Evolutionary conservation across 2,888 invertebrate genomes (phyloP), one percentile per base, ranked within the genome.

Genomic region (Horisme vitalbata): DNA sequence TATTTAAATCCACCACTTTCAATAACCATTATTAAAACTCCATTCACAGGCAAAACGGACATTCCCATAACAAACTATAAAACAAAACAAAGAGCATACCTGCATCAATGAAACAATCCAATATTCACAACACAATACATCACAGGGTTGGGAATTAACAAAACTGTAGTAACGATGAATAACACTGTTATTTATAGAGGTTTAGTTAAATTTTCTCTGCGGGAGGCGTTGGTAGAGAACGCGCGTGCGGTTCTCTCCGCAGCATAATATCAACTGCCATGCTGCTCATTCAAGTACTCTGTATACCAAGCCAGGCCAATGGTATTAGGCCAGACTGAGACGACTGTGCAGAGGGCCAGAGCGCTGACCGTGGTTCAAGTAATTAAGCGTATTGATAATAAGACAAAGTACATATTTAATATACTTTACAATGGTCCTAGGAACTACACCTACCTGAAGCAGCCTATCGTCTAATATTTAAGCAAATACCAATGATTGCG

Each of bases 171-270:
- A 27, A 12, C 14, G 43, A 50, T 71, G 68, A 72, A 65, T 64
- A 72, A 67, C 68, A 61, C 51, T 47, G 62, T 63, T 77, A 75
- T 73, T 65, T 71, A 62, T 75, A 74, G 71, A 56, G 41, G 44
- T 60, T 63, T 65, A 62, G 47, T 59, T 65, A 57, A 46, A 65
- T 61, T 64, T 55, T 62, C 79, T 72, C 61, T 60, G 80, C 78
- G 78, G 72, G 80, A 63, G 80, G 68, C 66, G 55, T 47, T 41
- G 20, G 24, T 18, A 20, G 32, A 30, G 33, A 53, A 59, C 74
- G 71, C 66, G 65, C 65, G 63, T 45, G 37, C 65, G 55, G 47
- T 39, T 41, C n/a, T 23, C 33, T 26, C 28, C 35, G 27, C 20
- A 9, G 38, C 33, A 41, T 51, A 35, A 33, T 51, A 31, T 38